Evolutionary conservation across 1,140 invertebrate species (phyloP).

Genomic region (Ostrea edulis): DNA sequence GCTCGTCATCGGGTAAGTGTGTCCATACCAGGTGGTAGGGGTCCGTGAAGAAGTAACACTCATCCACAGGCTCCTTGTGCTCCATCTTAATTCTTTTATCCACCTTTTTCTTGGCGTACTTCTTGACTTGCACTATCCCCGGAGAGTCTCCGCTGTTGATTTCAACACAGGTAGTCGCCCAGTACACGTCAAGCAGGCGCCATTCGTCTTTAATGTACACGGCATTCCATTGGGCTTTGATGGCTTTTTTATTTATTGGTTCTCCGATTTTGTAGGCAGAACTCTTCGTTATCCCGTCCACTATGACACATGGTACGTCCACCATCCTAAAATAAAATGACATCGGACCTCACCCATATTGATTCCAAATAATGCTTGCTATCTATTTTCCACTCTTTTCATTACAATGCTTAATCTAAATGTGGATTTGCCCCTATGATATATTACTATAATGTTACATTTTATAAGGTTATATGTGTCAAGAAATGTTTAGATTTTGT

Average conservation of each 20-base stretch:
- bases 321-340: conserved; percentile 47
- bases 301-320: conserved; percentile 63
- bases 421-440: too few relatives aligned
- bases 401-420: too few relatives aligned
- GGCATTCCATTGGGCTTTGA: conserved; percentile 67
- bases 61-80: conserved; percentile 69
- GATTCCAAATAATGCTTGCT: too few relatives aligned
- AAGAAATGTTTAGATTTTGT: too few relatives aligned
- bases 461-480: too few relatives aligned
- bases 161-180: conserved; percentile 65
- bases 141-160: conserved; percentile 39
- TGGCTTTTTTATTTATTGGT: conserved; percentile 55
- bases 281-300: conserved; percentile 65
- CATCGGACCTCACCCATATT: neutral
- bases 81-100: neutral
- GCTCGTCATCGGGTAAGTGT: conserved; percentile 79
- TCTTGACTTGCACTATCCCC: neutral
- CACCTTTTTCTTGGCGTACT: neutral
- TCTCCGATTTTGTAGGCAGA: conserved; percentile 66
- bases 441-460: too few relatives aligned
- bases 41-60: conserved; percentile 81
- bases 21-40: conserved; percentile 80
- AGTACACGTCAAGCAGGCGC: conserved; percentile 65
- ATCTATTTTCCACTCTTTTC: too few relatives aligned
- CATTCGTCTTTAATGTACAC: conserved; percentile 63